Conservation (phyloP, 1,140 invertebrate genomes). For the Heliconius eleuchia region DNA sequence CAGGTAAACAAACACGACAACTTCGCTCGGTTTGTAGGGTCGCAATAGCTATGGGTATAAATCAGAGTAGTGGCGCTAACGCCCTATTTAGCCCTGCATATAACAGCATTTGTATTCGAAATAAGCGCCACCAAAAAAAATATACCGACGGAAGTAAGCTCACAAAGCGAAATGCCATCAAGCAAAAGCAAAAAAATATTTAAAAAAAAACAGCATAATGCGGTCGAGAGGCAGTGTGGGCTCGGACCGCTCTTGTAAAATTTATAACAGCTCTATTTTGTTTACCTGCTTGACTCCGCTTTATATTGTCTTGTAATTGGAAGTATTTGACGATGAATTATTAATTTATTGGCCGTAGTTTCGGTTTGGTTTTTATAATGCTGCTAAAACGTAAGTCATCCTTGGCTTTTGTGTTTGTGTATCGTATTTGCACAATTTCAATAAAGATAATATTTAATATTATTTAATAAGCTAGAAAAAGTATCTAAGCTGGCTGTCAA, state of each 20-base stretch:
- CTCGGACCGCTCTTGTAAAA: conserved; percentile 74
- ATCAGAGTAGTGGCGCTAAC: conserved; percentile 50
- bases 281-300: conserved; percentile 76
- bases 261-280: conserved; percentile 80
- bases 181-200: conserved; percentile 74
- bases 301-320: conserved; percentile 78
- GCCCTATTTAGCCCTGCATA: conserved; percentile 57
- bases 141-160: conserved; percentile 70
- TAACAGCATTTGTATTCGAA: conserved; percentile 63
- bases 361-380: conserved; percentile 72
- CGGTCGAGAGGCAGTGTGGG: conserved; percentile 68
- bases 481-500: too few species aligned
- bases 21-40: conserved; percentile 23
- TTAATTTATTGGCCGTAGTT: conserved; percentile 78
- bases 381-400: conserved; percentile 72
- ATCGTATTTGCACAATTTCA: neutral
- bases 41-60: conserved; percentile 20
- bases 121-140: conserved; percentile 78
- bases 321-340: conserved; percentile 77
- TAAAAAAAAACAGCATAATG: conserved; percentile 77
- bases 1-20: conserved; percentile 30
- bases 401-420: conserved; percentile 17
- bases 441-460: neutral
- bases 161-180: conserved; percentile 74
- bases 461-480: neutral